Evolutionary conservation across 2,113 vertebrate genomes (phyloP).

Genomic region (Calyptomena viridis): DNA sequence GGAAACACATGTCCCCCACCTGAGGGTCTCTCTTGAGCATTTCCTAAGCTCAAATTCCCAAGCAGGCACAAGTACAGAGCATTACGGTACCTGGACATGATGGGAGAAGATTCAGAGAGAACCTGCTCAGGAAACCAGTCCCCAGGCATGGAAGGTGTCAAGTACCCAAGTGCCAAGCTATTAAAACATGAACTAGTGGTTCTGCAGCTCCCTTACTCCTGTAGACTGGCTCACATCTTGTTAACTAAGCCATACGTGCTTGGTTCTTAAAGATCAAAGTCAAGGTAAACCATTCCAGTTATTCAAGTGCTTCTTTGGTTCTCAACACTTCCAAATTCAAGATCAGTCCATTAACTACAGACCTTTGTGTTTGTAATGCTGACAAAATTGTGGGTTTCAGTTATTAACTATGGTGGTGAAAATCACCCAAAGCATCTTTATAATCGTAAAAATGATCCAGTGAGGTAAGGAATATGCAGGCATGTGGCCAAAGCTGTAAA

Average conservation of each 20-base stretch:
- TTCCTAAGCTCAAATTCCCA: neutral
- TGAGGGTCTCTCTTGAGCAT: neutral
- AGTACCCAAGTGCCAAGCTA: neutral
- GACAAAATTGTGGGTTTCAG: neutral
- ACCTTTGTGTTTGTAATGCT: neutral
- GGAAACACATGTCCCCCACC: neutral
- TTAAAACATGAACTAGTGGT: neutral
- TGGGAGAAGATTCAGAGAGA: neutral
- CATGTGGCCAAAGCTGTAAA: slow-evolving; percentile 7
- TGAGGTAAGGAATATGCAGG: neutral
- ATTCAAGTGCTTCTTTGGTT: neutral
- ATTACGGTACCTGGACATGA: rapidly evolving
- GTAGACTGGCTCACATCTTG: neutral
- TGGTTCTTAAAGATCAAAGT: neutral
- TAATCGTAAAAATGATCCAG: neutral
- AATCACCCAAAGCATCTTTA: neutral
- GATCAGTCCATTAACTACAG: neutral
- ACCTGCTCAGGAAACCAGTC: neutral
- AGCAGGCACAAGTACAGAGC: neutral
- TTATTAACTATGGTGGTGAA: neutral
- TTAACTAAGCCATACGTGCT: neutral
- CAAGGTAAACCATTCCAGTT: neutral
- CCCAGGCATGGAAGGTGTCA: neutral
- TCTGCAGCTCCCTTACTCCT: neutral
- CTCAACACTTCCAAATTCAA: neutral